Conservation (phyloP, 2,888 invertebrate genomes). For the Cheilosia variabilis region DNA sequence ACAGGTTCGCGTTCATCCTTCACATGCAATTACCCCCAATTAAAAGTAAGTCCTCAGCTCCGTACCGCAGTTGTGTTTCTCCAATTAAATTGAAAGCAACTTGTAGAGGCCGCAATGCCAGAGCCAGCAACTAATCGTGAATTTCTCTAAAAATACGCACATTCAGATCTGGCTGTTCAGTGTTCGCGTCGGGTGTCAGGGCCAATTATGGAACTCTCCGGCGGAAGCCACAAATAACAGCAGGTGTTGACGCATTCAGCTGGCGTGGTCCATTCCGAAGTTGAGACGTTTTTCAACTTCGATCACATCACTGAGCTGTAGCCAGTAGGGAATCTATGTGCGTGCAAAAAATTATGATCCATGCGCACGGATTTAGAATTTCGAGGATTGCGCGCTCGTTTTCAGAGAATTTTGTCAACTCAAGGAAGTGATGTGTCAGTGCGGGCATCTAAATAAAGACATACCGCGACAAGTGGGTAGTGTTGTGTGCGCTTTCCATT, state of each 20-base stretch:
- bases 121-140: slow-evolving; percentile 19
- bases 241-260: slow-evolving; percentile 76
- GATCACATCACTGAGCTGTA: slow-evolving; percentile 48
- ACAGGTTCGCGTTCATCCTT: slow-evolving; percentile 53
- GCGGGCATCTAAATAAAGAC: slow-evolving; percentile 48
- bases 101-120: slow-evolving; percentile 25
- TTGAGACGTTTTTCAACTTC: slow-evolving; percentile 72
- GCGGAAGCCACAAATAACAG: slow-evolving; percentile 76
- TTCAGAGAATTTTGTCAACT: slow-evolving; percentile 56
- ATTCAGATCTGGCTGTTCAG: slow-evolving; percentile 13
- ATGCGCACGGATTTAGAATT: slow-evolving; percentile 58
- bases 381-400: slow-evolving; percentile 19
- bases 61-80: slow-evolving; percentile 3
- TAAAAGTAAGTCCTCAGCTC: slow-evolving; percentile 51
- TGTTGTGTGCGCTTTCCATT: slow-evolving; percentile 30
- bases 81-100: slow-evolving; percentile 43
- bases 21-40: slow-evolving; percentile 71
- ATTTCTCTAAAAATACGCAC: slow-evolving; percentile 44
- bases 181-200: slow-evolving; percentile 62
- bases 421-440: slow-evolving; percentile 60
- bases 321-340: background rate
- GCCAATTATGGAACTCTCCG: slow-evolving; percentile 71
- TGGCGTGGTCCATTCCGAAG: slow-evolving; percentile 72
- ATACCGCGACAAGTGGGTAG: background rate
- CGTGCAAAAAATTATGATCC: slow-evolving; percentile 67